These are phyloP conservation scores for Amiota minor DNA, from an alignment of 2,888 invertebrate genomes.

Conservation along the genomic window DNA sequence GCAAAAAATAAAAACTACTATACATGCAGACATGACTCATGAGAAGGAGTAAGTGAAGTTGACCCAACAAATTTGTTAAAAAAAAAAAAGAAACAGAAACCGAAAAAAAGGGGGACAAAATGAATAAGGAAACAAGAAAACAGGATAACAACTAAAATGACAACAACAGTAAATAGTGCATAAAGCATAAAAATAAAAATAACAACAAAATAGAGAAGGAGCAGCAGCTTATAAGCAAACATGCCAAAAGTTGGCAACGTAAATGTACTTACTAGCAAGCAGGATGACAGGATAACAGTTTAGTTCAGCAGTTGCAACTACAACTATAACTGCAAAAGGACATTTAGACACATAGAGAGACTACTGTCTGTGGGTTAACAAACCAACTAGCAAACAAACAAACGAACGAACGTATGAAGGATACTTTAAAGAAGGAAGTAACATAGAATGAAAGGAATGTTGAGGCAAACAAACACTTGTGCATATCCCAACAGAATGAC, in stretches of 20 bases:
- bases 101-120: conserved; percentile 28
- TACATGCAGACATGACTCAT: conserved; percentile 22
- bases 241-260: conserved; percentile 35
- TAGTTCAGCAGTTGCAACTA: too few species aligned
- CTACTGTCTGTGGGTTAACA: conserved; percentile 1
- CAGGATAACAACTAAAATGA: conserved; percentile 40
- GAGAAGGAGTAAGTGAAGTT: conserved; percentile 29
- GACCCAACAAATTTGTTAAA: conserved; percentile 28
- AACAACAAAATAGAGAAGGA: conserved; percentile 37
- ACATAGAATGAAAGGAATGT: too few species aligned
- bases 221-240: conserved; percentile 29
- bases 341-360: not conserved
- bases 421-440: too few species aligned
- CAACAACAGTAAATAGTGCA: conserved; percentile 41
- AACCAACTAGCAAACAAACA: not conserved
- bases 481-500: not conserved
- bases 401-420: not conserved
- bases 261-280: conserved; percentile 16
- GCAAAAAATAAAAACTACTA: conserved; percentile 56
- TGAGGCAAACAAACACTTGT: conserved; percentile 12
- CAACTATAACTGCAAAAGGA: not conserved
- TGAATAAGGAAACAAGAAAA: conserved; percentile 23
- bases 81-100: conserved; percentile 32
- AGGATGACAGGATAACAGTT: not conserved
- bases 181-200: conserved; percentile 44